Evolutionary conservation across 2,888 invertebrate species (phyloP).

Genomic region (Erpobdella octoculata): DNA sequence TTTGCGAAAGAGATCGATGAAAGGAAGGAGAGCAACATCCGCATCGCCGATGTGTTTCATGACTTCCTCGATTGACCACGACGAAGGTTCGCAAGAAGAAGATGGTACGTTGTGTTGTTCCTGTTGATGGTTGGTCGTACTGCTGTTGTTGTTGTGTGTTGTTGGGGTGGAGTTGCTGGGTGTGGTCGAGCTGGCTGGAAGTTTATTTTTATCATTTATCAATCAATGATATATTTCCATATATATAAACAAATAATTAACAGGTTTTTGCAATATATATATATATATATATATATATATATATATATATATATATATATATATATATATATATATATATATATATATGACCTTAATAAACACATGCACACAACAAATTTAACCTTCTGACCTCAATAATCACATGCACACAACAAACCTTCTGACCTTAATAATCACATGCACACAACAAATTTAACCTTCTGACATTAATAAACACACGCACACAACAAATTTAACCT

Average conservation of each 20-base stretch:
- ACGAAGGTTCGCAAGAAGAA: constrained; percentile 40
- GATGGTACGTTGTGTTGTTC: not conserved
- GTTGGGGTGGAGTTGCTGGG: too few species aligned
- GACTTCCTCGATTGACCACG: constrained; percentile 88
- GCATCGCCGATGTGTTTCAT: constrained; percentile 79
- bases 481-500: constrained; percentile 32
- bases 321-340: too few species aligned
- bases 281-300: too few species aligned
- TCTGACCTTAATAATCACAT: not conserved
- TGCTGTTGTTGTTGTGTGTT: not conserved
- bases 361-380: constrained; percentile 35
- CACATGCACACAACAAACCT: too few species aligned
- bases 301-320: too few species aligned
- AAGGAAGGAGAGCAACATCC: constrained; percentile 73
- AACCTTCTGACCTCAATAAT: too few species aligned
- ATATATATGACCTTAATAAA: not conserved
- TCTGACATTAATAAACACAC: constrained; percentile 26
- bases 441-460: too few species aligned
- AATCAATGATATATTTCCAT: too few species aligned
- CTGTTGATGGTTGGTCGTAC: not conserved
- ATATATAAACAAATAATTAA: not conserved
- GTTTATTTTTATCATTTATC: too few species aligned
- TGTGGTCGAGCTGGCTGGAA: too few species aligned
- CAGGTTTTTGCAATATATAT: not conserved
- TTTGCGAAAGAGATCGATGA: constrained; percentile 83